These are phyloP conservation scores for Scaeva pyrastri DNA, from an alignment of 2,888 invertebrate genomes.

Conservation along the genomic window DNA sequence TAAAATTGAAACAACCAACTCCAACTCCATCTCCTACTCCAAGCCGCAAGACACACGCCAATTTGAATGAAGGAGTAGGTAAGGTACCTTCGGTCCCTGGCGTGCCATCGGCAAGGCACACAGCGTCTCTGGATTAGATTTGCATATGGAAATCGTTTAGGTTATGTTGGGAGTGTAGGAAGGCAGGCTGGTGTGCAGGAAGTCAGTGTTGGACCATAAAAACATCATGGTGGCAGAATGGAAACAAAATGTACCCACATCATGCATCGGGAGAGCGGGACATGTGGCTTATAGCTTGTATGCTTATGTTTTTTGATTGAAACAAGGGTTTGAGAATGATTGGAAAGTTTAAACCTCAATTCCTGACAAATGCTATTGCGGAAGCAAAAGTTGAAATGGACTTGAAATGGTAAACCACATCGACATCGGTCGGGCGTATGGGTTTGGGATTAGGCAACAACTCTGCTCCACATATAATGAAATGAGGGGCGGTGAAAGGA, in stretches of 20 bases:
- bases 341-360: slow-evolving; percentile 24
- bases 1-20: slow-evolving; percentile 40
- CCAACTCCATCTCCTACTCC: too few species aligned
- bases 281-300: slow-evolving; percentile 15
- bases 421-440: background rate
- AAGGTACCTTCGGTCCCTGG: background rate
- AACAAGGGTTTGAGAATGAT: slow-evolving; percentile 9
- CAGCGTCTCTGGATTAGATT: slow-evolving; percentile 22
- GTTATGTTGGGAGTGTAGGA: slow-evolving; percentile 16
- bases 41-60: slow-evolving; percentile 54
- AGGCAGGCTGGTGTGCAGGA: background rate
- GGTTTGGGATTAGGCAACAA: background rate
- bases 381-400: background rate
- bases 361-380: slow-evolving; percentile 6
- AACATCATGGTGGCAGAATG: slow-evolving; percentile 13
- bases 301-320: slow-evolving; percentile 8
- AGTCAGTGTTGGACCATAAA: background rate
- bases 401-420: background rate
- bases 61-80: slow-evolving; percentile 16
- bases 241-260: background rate
- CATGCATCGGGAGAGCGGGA: background rate
- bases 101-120: background rate
- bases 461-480: too few species aligned
- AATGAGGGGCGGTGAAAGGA: too few species aligned
- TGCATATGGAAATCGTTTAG: slow-evolving; percentile 34